Base-by-base conservation (phyloP, 2,888 invertebrate species). In the Sabatieria punctata region DNA sequence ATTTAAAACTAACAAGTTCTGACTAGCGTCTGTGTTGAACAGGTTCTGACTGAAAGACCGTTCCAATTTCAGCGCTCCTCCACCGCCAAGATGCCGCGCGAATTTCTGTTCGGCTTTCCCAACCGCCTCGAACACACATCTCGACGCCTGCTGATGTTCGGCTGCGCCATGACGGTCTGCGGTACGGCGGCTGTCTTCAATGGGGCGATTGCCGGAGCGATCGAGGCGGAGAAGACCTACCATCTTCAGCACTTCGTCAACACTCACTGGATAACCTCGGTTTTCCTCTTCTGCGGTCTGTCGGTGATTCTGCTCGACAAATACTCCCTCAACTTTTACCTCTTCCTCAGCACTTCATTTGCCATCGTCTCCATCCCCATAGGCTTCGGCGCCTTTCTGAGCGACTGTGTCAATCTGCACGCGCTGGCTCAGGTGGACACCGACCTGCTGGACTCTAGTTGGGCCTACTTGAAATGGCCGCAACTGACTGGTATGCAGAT, bases 211-310 rank as follows among this genome's bases (percentile, higher is more conserved):
- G 46, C 46, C 26, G 22, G 15, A 11, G 2, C 18, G 1, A 13
- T 43, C 8, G 44, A 44, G 21, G 48, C 43, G 13, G 36, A 25
- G 18, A 48, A 48, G 33, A 4, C 11, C 2, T 40, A 36, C 23
- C 43, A 43, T 35, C 8, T 48, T 2, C 33, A 43, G 21, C 18
- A 39, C 23, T 48, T 27, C 44, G 41, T 41, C 24, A 48, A 48
- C 36, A 48, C 48, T 2, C 48, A 48, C 44, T 48, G 48, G 48
- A 37, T 48, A 15, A 44, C 48, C 15, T 39, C 35, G n/a, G 30
- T 44, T 11, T 48, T 33, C 30, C n/a, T 48, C 3, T 40, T 48
- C 22, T 39, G 39, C 35, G 48, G 48, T 15, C 2, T 39, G 1
- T 18, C 43, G 13, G 30, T 33, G 11, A 15, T 40, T 22, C 22